phyloP scores from a whole-genome alignment of 2,113 vertebrate genomes.

The Entelurus aequoreus region DNA sequence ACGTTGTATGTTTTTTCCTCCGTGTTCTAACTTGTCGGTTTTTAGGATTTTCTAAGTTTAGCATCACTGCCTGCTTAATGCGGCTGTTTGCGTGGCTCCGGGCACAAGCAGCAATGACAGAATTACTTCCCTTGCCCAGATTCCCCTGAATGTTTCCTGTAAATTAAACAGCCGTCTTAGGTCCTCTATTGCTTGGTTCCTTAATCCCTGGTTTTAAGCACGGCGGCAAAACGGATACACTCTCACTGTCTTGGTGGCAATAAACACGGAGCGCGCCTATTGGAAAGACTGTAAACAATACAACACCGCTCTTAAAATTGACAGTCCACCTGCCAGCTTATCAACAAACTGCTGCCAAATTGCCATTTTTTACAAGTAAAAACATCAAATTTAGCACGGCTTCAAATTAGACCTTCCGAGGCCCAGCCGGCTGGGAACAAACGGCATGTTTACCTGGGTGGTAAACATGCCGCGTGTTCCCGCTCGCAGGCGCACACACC shows the following conservation, averaged over 20 bases:
- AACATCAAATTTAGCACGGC: slow-evolving; percentile 18
- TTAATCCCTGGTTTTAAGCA: no score
- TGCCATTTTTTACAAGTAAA: slow-evolving; percentile 18
- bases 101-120: neutral
- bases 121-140: neutral
- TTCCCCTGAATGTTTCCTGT: neutral
- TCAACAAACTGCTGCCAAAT: slow-evolving; percentile 5
- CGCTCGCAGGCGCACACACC: slow-evolving; percentile 10
- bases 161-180: neutral
- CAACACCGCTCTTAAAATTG: slow-evolving; percentile 17
- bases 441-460: no score
- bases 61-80: neutral
- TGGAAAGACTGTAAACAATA: slow-evolving; percentile 19
- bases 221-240: slow-evolving; percentile 7
- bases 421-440: slow-evolving; percentile 10
- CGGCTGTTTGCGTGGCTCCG: neutral
- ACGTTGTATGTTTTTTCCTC: no score
- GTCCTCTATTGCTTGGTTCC: neutral
- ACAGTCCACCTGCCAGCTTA: slow-evolving; percentile 2
- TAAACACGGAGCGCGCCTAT: slow-evolving; percentile 22
- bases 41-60: neutral
- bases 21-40: neutral
- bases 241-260: neutral
- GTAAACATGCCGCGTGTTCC: slow-evolving; percentile 1
- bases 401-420: slow-evolving; percentile 22